Base-by-base conservation (phyloP, 37 sponge, comb jelly and placozoan species). In the Crambe crambe region DNA sequence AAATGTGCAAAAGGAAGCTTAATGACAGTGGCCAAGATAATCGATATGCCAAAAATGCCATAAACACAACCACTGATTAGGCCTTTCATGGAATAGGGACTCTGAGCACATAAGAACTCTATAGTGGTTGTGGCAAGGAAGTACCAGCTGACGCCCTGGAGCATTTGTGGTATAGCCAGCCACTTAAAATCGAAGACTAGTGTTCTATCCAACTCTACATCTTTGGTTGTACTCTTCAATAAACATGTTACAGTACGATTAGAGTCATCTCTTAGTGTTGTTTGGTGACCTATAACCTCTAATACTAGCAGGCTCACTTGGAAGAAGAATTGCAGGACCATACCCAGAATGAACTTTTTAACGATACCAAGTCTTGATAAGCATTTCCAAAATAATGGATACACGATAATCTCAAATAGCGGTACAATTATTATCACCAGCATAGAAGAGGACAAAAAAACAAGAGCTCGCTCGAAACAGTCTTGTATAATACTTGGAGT, bases 341-440 rank as follows among this genome's bases (percentile, higher is more conserved):
- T 60, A 9, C 61, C 61, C 61, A 60, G 17, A 25, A 60, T 60
- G 25, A 60, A 60, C 61, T 60, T 60, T 4, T 60, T 20, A 9
- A 60, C 17, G 61, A 9, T 60, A 6, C 25, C 25, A 25, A 60
- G 26, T 25, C 61, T 60, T 5, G 61, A 22, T 4, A 25, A 26
- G 27, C 61, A 60, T 60, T 60, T 60, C 61, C 61, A 60, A 4
- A 60, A 25, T 26, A 60, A 6, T 60, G 61, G 61, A 60, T 60
- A 60, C 3, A 60, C 5, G 26, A 60, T 6, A 22, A 60, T 21
- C 61, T 60, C 61, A 20, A n/a, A 60, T 6, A 60, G 4, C 6
- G 61, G 61, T 9, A 60, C 17, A 22, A 60, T 21, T 21, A 60
- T 21, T 20, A 60, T 22, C 61, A 60, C 27, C 5, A 25, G 5